These are phyloP conservation scores for Phylloscopus trochiloides DNA, from an alignment of 2,113 vertebrate species.

Conservation along the genomic window DNA sequence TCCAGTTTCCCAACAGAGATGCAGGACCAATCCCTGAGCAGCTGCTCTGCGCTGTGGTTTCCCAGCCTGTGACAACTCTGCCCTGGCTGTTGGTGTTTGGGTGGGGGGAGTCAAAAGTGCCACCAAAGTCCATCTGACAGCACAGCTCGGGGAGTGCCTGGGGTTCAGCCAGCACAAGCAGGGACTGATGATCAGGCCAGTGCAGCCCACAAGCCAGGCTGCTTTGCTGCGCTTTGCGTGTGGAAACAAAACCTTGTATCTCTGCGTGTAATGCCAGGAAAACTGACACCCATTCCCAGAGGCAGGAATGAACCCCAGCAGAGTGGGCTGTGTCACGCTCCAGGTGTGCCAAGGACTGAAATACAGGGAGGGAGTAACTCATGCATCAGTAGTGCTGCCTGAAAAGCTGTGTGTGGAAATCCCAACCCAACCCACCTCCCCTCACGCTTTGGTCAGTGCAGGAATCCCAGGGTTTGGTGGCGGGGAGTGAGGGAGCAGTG, in stretches of 20 bases:
- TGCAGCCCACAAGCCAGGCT: neutral
- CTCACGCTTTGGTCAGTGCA: neutral
- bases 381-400: neutral
- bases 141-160: neutral
- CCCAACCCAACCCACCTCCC: neutral
- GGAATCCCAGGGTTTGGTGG: neutral
- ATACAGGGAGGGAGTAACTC: neutral
- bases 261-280: fast-evolving
- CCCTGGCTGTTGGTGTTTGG: neutral
- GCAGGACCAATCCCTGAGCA: slow-evolving; percentile 16
- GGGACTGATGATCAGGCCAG: neutral
- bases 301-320: neutral
- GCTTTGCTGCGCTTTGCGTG: neutral
- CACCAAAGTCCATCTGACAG: neutral
- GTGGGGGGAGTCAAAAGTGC: neutral
- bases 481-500: neutral
- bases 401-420: neutral
- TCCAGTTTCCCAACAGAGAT: slow-evolving; percentile 20
- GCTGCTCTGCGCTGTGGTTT: neutral
- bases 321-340: fast-evolving
- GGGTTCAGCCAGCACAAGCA: neutral
- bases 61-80: neutral
- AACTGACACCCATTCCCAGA: neutral
- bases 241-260: neutral
- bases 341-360: neutral